These are phyloP conservation scores for Drosophila parthenogenetica DNA, from an alignment of 2,888 invertebrate genomes.

Conservation along the genomic window DNA sequence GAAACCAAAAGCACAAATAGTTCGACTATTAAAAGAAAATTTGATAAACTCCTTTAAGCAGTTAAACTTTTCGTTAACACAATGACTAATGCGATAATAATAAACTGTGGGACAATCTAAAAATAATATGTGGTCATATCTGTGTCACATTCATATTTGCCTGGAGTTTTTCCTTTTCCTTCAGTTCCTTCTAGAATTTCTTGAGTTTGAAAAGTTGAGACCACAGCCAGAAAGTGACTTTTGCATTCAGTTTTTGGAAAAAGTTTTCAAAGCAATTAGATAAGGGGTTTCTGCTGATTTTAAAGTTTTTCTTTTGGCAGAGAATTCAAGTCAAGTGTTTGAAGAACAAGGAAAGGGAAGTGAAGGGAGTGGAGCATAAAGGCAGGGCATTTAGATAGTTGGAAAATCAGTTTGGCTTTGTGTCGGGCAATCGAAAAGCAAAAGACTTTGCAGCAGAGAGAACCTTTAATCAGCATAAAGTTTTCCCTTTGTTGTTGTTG, in stretches of 20 bases:
- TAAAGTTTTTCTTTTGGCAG: slow-evolving; percentile 54
- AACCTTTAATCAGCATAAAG: slow-evolving; percentile 76
- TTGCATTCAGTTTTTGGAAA: slow-evolving; percentile 68
- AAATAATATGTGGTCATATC: slow-evolving; percentile 29
- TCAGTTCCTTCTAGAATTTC: slow-evolving; percentile 23
- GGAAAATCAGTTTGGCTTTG: slow-evolving; percentile 35
- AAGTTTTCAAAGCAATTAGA: slow-evolving; percentile 80
- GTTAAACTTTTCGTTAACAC: not conserved
- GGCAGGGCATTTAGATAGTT: slow-evolving; percentile 2
- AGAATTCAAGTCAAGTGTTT: slow-evolving; percentile 6
- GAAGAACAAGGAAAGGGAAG: not conserved
- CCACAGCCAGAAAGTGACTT: slow-evolving; percentile 69
- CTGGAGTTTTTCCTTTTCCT: slow-evolving; percentile 13
- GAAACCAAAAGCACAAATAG: too few relatives aligned
- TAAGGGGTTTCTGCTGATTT: slow-evolving; percentile 71
- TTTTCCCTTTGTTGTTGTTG: slow-evolving; percentile 37
- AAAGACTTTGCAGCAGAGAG: slow-evolving; percentile 30
- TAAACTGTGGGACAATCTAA: not conserved
- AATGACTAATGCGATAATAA: not conserved
- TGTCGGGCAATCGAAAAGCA: slow-evolving; percentile 46
- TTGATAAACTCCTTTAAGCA: not conserved
- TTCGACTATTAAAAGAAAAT: not conserved
- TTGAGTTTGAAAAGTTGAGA: slow-evolving; percentile 47
- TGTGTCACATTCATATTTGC: slow-evolving; percentile 22
- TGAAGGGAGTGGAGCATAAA: not conserved